Evolutionary conservation across 2,888 invertebrate species (phyloP).

Genomic region (Drosophila melanosoma): DNA sequence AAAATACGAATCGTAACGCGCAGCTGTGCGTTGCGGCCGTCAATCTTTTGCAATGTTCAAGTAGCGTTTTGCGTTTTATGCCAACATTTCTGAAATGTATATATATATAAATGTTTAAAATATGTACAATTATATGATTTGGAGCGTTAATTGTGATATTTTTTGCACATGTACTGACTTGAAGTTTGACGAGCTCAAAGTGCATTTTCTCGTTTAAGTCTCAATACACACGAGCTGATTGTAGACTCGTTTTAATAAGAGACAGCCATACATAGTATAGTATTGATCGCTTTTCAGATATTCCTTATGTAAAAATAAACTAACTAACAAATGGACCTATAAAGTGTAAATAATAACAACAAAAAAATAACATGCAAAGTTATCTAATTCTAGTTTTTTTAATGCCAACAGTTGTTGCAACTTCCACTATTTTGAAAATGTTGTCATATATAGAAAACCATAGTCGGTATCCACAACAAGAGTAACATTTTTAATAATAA

Average conservation of each 20-base stretch:
- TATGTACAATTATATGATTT: constrained; percentile 61
- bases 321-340: background rate
- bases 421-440: background rate
- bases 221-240: constrained; percentile 11
- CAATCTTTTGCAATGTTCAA: constrained; percentile 67
- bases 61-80: constrained; percentile 62
- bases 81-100: constrained; percentile 76
- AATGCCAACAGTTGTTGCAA: constrained; percentile 18
- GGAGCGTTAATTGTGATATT: constrained; percentile 62
- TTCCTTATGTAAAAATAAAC: background rate
- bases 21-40: constrained; percentile 43
- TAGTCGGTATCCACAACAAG: constrained; percentile 13
- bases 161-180: constrained; percentile 54
- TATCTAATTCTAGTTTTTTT: background rate
- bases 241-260: background rate
- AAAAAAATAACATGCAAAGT: constrained; percentile 6
- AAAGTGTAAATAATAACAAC: background rate
- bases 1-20: constrained; percentile 48
- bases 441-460: constrained; percentile 17
- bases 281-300: background rate
- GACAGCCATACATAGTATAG: background rate
- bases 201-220: constrained; percentile 27
- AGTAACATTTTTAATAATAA: constrained; percentile 17
- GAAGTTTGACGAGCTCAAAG: constrained; percentile 61
- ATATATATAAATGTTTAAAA: constrained; percentile 26